Evolutionary conservation across 1,140 invertebrate genomes (phyloP).

Genomic region (Zaprionus tsacasi): DNA sequence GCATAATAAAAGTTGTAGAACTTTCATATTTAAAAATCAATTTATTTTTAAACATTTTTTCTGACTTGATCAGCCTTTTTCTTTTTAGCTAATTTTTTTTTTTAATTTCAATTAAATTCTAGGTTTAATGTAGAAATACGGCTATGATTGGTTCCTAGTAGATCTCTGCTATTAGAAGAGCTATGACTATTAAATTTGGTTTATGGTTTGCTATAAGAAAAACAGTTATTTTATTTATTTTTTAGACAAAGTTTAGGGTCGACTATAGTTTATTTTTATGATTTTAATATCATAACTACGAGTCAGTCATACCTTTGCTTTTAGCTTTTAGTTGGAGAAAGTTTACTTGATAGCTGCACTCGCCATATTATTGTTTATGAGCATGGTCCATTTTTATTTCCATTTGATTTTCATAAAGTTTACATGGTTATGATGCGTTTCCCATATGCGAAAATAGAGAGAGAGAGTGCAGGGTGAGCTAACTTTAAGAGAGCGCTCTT

Average conservation of each 20-base stretch:
- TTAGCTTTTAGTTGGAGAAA: constrained; percentile 36
- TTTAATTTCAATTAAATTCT: no score
- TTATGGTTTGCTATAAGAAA: background rate
- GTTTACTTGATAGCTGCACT: constrained; percentile 51
- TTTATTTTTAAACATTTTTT: background rate
- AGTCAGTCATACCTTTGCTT: constrained; percentile 15
- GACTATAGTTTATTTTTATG: no score
- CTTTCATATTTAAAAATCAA: no score
- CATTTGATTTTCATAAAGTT: constrained; percentile 82
- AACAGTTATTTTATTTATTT: no score
- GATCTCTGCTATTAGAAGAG: background rate
- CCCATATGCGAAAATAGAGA: constrained; percentile 17
- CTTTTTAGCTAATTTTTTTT: no score
- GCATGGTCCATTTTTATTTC: constrained; percentile 78
- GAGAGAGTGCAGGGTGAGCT: background rate
- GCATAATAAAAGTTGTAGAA: background rate
- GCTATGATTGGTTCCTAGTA: no score
- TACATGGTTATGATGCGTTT: constrained; percentile 71
- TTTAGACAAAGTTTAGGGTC: background rate
- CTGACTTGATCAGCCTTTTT: no score
- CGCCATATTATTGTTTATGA: constrained; percentile 79
- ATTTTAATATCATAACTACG: background rate
- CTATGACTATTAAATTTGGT: background rate
- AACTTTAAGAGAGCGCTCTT: constrained; percentile 26
- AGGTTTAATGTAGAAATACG: no score